Percentiles rank a stretch among this genome's conserved stretches.
phyloP scores from a whole-genome alignment of 2,888 invertebrate genomes.

The Scelioninae gen. 2 region DNA sequence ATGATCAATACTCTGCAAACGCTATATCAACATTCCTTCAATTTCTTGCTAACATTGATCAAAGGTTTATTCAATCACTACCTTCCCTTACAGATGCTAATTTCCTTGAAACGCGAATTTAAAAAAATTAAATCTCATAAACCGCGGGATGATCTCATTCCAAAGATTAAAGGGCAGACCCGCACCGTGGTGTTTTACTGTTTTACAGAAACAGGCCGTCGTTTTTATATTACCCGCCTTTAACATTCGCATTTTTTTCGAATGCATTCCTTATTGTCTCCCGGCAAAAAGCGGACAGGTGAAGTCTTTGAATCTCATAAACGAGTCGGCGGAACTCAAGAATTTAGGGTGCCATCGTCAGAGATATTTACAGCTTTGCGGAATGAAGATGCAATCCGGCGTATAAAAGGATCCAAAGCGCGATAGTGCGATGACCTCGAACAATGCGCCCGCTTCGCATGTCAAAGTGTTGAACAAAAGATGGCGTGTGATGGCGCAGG shows the following conservation, averaged over 20 bases:
- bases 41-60: too few species aligned
- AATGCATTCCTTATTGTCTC: slow-evolving; percentile 26
- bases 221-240: slow-evolving; percentile 37
- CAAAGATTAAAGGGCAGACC: slow-evolving; percentile 56
- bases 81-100: too few species aligned
- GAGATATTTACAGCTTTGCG: slow-evolving; percentile 40
- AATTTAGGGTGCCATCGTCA: slow-evolving; percentile 41
- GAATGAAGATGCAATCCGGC: slow-evolving; percentile 15
- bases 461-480: slow-evolving; percentile 57
- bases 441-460: slow-evolving; percentile 53
- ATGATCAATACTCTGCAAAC: too few species aligned
- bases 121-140: slow-evolving; percentile 52
- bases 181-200: slow-evolving; percentile 42
- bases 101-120: too few species aligned
- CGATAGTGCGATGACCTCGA: slow-evolving; percentile 51
- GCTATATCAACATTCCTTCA: too few species aligned
- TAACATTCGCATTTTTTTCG: slow-evolving; percentile 42
- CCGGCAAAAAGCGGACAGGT: slow-evolving; percentile 1
- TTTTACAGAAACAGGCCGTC: slow-evolving; percentile 46
- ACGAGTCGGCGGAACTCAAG: slow-evolving; percentile 21
- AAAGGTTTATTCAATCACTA: too few species aligned
- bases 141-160: slow-evolving; percentile 43
- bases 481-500: slow-evolving; percentile 46
- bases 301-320: slow-evolving; percentile 32
- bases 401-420: slow-evolving; percentile 35